Base-by-base conservation (phyloP, 2,797 vertebrate genomes). In the Falco cherrug region DNA sequence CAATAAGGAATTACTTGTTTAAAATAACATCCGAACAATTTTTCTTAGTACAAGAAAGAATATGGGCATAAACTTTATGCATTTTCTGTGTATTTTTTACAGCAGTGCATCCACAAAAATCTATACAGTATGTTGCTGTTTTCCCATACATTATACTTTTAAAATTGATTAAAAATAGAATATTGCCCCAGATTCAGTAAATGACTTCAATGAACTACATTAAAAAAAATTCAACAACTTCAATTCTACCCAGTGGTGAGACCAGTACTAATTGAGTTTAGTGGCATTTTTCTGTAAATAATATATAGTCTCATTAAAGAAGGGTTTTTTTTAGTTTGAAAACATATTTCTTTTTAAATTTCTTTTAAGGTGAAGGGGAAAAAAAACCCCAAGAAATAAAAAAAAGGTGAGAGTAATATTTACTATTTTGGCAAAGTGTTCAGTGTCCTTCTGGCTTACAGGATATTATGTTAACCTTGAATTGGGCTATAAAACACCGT, bases 301-400 rank as follows among this genome's bases (percentile, higher is more conserved):
- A 93, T 92, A 80, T 53, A 90, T 85, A 87, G 79, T 95, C 81
- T 97, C 87, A 94, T 94, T 97, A 93, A 92, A 94, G 9, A 56
- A 79, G 17, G 7, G 4, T 6, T 41, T 95, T 78, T 89, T 97
- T 97, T 88, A 41, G 68, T 93, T 95, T 86, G 65, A 92, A 95
- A 79, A 83, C 31, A 54, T 37, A 84, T 91, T 96, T 95, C 37
- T 89, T 95, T 84, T 94, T 48, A 33, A 84, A 96, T 93, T 89
- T 92, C 20, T 83, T 96, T 73, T 87, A 64, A 59, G 53, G 37
- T 71, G 43, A 93, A 65, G 28, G 16, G 28, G 37, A 37, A 41
- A 41, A 45, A 45, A 45, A 45, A 18, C 4, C 16, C 43, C 43
- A 45, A 43, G 43, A 43, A 43, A 43, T 43, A 43, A 3, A 18